Percentiles rank a stretch among this genome's conserved stretches.
These are phyloP conservation scores for Bufo bufo DNA, from an alignment of 2,113 vertebrate species.

Conservation along the genomic window DNA sequence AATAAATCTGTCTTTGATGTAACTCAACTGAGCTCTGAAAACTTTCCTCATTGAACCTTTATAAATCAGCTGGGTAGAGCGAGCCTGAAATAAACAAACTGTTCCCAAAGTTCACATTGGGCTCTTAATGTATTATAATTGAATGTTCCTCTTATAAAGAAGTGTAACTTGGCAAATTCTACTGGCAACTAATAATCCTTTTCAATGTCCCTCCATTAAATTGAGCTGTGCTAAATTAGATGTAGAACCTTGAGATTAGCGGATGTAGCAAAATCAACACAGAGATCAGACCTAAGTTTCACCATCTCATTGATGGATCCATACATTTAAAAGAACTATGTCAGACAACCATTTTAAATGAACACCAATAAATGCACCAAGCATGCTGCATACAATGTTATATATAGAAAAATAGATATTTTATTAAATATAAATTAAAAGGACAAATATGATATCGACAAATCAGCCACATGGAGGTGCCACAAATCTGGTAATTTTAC, in stretches of 20 bases:
- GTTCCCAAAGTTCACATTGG: constrained; percentile 3
- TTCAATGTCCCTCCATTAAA: not conserved
- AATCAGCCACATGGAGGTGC: too few species aligned
- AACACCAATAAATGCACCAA: too few species aligned
- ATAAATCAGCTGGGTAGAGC: constrained; percentile 22
- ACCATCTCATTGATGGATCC: too few species aligned
- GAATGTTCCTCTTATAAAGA: not conserved
- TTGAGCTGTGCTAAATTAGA: not conserved
- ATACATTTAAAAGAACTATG: too few species aligned
- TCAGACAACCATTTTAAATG: too few species aligned
- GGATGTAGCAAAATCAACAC: not conserved
- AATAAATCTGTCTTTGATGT: constrained; percentile 50
- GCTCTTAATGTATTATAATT: constrained; percentile 23
- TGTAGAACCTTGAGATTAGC: not conserved
- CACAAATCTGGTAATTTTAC: too few species aligned
- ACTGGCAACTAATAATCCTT: not conserved
- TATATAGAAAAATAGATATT: too few species aligned
- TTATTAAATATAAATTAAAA: too few species aligned
- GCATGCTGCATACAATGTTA: too few species aligned
- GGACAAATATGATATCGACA: too few species aligned
- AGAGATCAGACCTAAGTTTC: too few species aligned
- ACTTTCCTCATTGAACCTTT: constrained; percentile 40
- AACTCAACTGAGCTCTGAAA: constrained; percentile 22
- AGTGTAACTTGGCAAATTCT: not conserved
- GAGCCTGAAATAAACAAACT: constrained; percentile 23